A percentile compares a stretch with the other conserved stretches of the same genome.
These are phyloP conservation scores for Drosophila multiciliata DNA, from an alignment of 2,888 invertebrate species.

Conservation along the genomic window DNA sequence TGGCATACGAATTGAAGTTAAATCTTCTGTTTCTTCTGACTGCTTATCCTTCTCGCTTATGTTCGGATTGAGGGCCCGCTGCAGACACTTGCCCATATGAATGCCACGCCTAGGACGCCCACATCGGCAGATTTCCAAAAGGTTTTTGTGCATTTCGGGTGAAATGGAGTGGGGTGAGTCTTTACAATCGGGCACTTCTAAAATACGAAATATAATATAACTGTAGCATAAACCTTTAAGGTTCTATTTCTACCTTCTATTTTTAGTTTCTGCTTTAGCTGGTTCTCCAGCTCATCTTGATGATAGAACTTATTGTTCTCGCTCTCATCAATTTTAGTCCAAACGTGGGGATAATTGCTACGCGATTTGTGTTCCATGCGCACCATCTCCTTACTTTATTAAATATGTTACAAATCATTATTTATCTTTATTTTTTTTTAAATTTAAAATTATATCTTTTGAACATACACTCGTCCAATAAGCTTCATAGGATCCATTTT, in stretches of 20 bases:
- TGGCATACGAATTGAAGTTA: slow-evolving; percentile 54
- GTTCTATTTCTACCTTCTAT: slow-evolving; percentile 37
- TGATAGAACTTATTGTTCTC: slow-evolving; percentile 80
- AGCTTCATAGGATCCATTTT: slow-evolving; percentile 49
- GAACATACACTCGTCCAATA: slow-evolving; percentile 49
- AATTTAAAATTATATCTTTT: not conserved
- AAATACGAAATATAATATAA: not conserved
- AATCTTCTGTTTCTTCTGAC: not conserved
- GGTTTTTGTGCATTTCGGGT: slow-evolving; percentile 79
- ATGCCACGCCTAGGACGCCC: slow-evolving; percentile 77
- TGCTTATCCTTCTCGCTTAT: slow-evolving; percentile 8
- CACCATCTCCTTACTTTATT: slow-evolving; percentile 85
- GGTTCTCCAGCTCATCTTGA: slow-evolving; percentile 75
- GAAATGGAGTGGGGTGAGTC: slow-evolving; percentile 82
- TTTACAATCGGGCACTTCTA: slow-evolving; percentile 73
- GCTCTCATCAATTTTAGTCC: slow-evolving; percentile 70
- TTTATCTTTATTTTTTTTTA: not conserved
- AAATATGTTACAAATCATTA: not conserved
- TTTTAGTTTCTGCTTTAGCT: slow-evolving; percentile 51
- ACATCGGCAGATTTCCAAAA: slow-evolving; percentile 82
- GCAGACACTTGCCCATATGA: slow-evolving; percentile 83
- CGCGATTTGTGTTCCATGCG: slow-evolving; percentile 80
- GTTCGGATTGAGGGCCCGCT: slow-evolving; percentile 75
- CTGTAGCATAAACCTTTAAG: slow-evolving; percentile 23
- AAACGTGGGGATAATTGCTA: slow-evolving; percentile 77